These are phyloP conservation scores for Aproaerema taeniolella DNA, from an alignment of 2,888 invertebrate species.

Conservation along the genomic window DNA sequence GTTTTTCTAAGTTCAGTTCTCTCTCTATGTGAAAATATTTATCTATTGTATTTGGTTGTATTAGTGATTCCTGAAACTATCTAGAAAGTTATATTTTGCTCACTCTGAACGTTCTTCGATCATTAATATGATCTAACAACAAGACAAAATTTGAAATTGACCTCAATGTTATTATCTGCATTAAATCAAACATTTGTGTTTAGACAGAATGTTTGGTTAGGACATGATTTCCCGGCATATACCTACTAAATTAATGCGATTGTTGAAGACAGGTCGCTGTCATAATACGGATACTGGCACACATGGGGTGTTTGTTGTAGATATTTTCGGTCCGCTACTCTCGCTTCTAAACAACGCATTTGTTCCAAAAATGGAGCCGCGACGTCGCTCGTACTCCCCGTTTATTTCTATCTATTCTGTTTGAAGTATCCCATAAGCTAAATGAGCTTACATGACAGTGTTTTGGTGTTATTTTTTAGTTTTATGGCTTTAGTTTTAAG, in stretches of 20 bases:
- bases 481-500: conserved; percentile 27
- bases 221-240: conserved; percentile 35
- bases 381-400: conserved; percentile 24
- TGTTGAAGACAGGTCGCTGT: conserved; percentile 32
- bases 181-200: conserved; percentile 26
- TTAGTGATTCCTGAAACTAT: no score
- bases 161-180: conserved; percentile 12
- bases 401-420: conserved; percentile 50
- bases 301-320: conserved; percentile 25
- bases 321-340: conserved; percentile 35
- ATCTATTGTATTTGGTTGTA: no score
- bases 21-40: conserved; percentile 28
- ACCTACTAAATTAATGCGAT: conserved; percentile 42
- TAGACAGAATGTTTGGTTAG: conserved; percentile 47
- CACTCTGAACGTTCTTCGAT: no score
- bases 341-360: conserved; percentile 34
- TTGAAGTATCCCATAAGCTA: conserved; percentile 44
- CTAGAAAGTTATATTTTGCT: no score
- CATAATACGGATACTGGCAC: conserved; percentile 26
- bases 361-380: conserved; percentile 43
- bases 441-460: conserved; percentile 42
- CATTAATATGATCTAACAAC: no score
- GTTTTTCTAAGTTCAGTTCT: conserved; percentile 54
- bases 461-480: conserved; percentile 32
- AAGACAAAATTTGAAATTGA: neutral